Conservation (phyloP, 1,140 invertebrate genomes). For the Samia ricini region DNA sequence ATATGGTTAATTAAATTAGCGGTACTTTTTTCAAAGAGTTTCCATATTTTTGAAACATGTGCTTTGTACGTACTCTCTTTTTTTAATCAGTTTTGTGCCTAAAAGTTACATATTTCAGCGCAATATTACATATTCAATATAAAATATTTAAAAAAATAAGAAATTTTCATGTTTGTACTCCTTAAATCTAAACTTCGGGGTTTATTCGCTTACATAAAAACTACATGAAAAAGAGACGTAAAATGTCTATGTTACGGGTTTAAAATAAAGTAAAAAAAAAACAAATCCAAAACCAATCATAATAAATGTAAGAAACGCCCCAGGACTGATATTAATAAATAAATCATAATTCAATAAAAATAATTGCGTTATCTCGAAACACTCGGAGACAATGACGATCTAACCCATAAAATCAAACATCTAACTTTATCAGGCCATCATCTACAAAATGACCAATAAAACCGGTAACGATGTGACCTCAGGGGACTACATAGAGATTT, state of each 20-base stretch:
- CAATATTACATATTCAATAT: no score
- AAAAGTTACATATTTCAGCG: no score
- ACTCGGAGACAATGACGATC: slow-evolving; percentile 8
- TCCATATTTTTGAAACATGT: no score
- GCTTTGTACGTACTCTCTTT: no score
- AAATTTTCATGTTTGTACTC: no score
- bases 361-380: slow-evolving; percentile 8
- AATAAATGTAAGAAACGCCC: slow-evolving; percentile 8
- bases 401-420: slow-evolving; percentile 7
- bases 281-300: neutral
- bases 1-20: no score
- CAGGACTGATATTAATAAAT: neutral
- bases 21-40: no score
- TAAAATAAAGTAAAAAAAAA: neutral
- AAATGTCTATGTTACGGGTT: neutral
- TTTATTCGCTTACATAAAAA: no score
- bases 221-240: no score
- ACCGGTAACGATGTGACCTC: neutral
- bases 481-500: neutral
- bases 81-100: no score
- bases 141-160: no score
- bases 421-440: slow-evolving; percentile 11
- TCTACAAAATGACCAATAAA: slow-evolving; percentile 13
- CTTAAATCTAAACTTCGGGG: no score
- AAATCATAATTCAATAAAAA: slow-evolving; percentile 11